Base-by-base conservation (phyloP, 2,888 invertebrate genomes). In the Carpatolechia fugitivella region DNA sequence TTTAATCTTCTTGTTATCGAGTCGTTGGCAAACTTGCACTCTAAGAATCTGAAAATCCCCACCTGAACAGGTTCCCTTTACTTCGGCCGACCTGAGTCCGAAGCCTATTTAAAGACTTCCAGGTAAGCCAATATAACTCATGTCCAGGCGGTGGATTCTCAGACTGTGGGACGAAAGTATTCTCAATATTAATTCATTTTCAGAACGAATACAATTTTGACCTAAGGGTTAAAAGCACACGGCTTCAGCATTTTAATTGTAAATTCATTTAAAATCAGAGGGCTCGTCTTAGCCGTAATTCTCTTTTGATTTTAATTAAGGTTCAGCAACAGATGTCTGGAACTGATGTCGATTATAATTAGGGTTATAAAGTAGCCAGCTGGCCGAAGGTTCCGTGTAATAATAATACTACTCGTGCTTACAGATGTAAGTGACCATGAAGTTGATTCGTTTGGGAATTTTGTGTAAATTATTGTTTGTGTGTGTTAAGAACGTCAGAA, bases 221-320 rank as follows among this genome's bases (percentile, higher is more conserved):
- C 18, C 8, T 16, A 40, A 14, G 16, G 36, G 36, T 13, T 10
- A 8, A 18, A 16, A 10, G 16, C 18, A 16, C 10, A 8, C 40
- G 16, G 16, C 16, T 16, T 2, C 14, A 40, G 40, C 40, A 40
- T 40, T 40, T 40, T 56, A 56, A 56, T 57, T 60, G 62, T 59
- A 62, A 72, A 70, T 72, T 59, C 60, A 60, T 65, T 79, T 78
- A 77, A 79, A 78, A 72, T 77, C 72, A 68, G 74, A 72, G 76
- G 76, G 74, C 76, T 73, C 74, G 78, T 78, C 74, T 72, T 65
- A 64, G 69, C 73, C 79, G 72, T 81, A 78, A 82, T 77, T 82
- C 71, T 70, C 68, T 74, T 82, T 80, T 75, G 78, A 80, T 82
- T 80, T 82, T 82, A 85, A 84, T 84, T 82, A 82, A 83, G 74